Evolutionary conservation across 2,113 vertebrate genomes (phyloP).

Genomic region (Capreolus pygargus): DNA sequence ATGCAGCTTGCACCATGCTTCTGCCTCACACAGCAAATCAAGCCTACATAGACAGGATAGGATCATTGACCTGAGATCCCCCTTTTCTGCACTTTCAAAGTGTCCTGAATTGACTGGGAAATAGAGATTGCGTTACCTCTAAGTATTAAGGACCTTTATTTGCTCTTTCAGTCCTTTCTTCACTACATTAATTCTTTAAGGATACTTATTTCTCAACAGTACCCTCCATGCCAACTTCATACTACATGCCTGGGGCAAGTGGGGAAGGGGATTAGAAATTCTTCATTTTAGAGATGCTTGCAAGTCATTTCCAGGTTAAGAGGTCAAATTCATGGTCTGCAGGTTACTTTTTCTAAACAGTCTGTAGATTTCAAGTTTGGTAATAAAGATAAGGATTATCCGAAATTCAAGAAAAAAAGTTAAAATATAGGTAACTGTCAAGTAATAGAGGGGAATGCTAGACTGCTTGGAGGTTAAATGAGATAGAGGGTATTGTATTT

Average conservation of each 20-base stretch:
- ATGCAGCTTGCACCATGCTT: not conserved
- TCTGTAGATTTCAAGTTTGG: conserved; percentile 15
- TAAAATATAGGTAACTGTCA: not conserved
- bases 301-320: not conserved
- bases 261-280: not conserved
- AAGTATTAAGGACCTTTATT: not conserved
- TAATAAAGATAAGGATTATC: not conserved
- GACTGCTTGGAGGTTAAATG: not conserved
- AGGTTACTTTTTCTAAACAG: conserved; percentile 5
- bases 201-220: not conserved
- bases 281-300: conserved; percentile 30
- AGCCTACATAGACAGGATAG: not conserved
- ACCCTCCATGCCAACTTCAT: not conserved
- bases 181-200: not conserved
- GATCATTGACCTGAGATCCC: not conserved
- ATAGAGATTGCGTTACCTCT: not conserved
- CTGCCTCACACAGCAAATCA: not conserved
- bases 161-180: not conserved
- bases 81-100: not conserved
- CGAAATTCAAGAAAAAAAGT: not conserved
- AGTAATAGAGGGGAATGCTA: not conserved
- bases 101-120: not conserved
- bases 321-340: conserved; percentile 21
- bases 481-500: not conserved
- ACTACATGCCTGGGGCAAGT: not conserved